phyloP scores from a whole-genome alignment of 2,113 vertebrate species.

The Cyphomyrus discorhynchus region DNA sequence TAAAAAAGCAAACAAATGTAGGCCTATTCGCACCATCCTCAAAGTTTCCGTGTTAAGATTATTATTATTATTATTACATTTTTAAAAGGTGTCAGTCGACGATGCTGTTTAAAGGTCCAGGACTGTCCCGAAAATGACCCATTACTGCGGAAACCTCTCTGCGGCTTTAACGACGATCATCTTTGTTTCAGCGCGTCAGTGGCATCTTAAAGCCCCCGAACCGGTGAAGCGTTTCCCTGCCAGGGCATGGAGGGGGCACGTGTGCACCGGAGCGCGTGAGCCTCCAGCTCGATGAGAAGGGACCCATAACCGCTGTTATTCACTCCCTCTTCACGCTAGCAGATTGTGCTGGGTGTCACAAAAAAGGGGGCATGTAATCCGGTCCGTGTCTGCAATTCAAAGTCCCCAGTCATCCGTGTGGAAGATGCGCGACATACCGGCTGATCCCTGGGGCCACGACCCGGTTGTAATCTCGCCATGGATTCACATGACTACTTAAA shows the following conservation, averaged over 20 bases:
- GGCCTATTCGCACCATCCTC: neutral
- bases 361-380: neutral
- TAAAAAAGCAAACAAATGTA: neutral
- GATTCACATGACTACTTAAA: neutral
- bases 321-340: neutral
- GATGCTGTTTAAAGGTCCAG: neutral
- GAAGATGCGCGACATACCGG: neutral
- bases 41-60: neutral
- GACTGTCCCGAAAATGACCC: neutral
- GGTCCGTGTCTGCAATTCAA: neutral
- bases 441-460: neutral
- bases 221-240: neutral
- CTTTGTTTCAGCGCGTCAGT: neutral
- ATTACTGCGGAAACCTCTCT: neutral
- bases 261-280: neutral
- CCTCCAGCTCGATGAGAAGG: neutral
- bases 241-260: neutral
- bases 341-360: neutral
- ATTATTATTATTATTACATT: neutral
- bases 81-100: neutral
- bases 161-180: neutral
- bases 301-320: neutral
- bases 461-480: neutral
- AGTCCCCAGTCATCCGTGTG: neutral
- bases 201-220: neutral